phyloP scores from a whole-genome alignment of 2,888 invertebrate genomes.

The Caenorhabditis zanzibari region DNA sequence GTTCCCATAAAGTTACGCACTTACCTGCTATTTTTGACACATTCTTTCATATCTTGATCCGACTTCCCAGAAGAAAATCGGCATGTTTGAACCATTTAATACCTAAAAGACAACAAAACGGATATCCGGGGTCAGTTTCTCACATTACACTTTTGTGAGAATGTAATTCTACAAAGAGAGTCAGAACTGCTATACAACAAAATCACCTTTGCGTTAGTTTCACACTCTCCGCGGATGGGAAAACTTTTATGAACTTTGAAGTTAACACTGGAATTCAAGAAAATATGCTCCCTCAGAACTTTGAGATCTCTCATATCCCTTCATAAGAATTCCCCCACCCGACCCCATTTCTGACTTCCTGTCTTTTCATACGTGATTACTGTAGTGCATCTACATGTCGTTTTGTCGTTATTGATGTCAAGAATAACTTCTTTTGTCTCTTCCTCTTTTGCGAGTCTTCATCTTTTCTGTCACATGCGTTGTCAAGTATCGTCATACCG shows the following conservation, averaged over 20 bases:
- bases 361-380: constrained; percentile 17
- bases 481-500: constrained; percentile 27
- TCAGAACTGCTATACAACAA: too few relatives aligned
- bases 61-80: constrained; percentile 25
- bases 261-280: too few relatives aligned
- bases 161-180: too few relatives aligned
- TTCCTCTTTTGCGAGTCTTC: constrained; percentile 18
- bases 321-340: background rate
- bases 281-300: background rate
- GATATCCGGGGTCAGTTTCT: constrained; percentile 33
- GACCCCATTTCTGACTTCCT: constrained; percentile 16
- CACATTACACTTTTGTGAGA: constrained; percentile 23
- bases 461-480: constrained; percentile 10
- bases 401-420: constrained; percentile 54
- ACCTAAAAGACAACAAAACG: constrained; percentile 10
- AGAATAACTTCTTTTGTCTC: constrained; percentile 57
- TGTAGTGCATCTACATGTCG: constrained; percentile 19
- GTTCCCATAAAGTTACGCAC: constrained; percentile 7
- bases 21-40: constrained; percentile 12
- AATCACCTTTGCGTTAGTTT: background rate
- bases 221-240: too few relatives aligned
- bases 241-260: too few relatives aligned
- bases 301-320: background rate
- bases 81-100: background rate
- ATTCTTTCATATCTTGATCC: background rate